Evolutionary conservation across 2,888 invertebrate genomes (phyloP), one percentile per base, ranked within the genome.

Genomic region (Germaria angustata): DNA sequence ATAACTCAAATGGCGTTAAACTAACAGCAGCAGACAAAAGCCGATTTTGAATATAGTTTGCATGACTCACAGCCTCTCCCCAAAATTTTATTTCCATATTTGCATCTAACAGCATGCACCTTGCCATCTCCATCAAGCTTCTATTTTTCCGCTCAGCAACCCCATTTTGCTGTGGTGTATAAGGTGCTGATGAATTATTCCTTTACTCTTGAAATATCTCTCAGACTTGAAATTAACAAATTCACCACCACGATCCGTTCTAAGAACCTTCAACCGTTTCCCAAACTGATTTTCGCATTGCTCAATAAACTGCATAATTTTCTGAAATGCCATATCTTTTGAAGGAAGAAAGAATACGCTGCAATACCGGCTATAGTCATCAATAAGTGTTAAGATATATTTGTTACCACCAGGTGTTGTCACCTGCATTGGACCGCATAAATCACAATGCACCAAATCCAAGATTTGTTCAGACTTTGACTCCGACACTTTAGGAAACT

Each of bases 331-430:
- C 69, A 69, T 28, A 17, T 55, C 32, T 20, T 78, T 78, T 15
- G 34, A 57, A 28, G 53, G 6, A 7, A 77, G 11, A 32, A 77
- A 72, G 17, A 49, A 81, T 34, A 81, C 41, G 2, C 36, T 55
- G 15, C 80, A 80, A 65, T 69, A 80, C 1, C 72, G 36, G 36
- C 81, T 77, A n/a, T 66, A 59, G 9, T 81, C 71, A 41, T 80
- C 80, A 57, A 80, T 75, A 8, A 76, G n/a, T 9, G 69, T 76
- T 13, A 69, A 13, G 32, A 76, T 61, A 57, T 71, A 72, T 51
- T 39, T 17, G 61, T 77, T 77, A 2, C 46, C 36, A 20, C 41
- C 11, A 13, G 69, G 68, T 22, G 57, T 65, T 71, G 6, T 13
- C 7, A 44, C 61, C n/a, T 66, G 28, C 28, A 28, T 28, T 28